Evolutionary conservation across 2,797 vertebrate genomes (phyloP), one percentile per base, ranked within the genome.

Genomic region (Alexandromys oeconomus): DNA sequence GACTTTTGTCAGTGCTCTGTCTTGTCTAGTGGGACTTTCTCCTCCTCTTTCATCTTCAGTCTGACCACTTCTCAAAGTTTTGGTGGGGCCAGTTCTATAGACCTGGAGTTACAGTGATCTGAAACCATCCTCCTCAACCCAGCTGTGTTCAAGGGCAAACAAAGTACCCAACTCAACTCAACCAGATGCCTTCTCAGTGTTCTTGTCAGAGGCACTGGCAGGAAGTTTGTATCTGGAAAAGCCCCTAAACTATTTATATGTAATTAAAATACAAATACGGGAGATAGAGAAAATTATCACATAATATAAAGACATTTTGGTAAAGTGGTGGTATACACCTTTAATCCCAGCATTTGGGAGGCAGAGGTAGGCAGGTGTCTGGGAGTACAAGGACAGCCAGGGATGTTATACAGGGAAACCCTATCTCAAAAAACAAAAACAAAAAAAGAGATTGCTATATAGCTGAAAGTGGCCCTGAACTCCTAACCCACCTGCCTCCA

Each of bases 221-320:
- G 61, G 34, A 90, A 80, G 29, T 51, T 76, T 51, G 59, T 29
- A 63, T 25, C 29, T 43, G 7, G 54, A 79, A 89, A 91, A 92
- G n/a, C 13, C 23, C 10, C 19, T 87, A 48, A 57, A 59, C 43
- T 67, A 34, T 57, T 93, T 74, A 91, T 1, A 77, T 76, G 63
- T 71, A 61, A 93, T 43, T 91, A 15, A 96, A 87, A 84, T 10
- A n/a, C 14, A 95, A 95, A 94, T 12, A 87, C 0, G 65, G 6
- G 63, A 91, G 31, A 14, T 63, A 94, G 27, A 29, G 9, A 91
- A 94, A 92, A 87, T 51, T 73, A 89, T 69, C 61, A 87, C 4
- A 85, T 2, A 73, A 31, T 34, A 88, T 71, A 54, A 48, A 71
- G 67, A 37, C 25, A 87, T 73, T 74, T 74, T 23, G 15, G 71